phyloP scores from a whole-genome alignment of 2,113 vertebrate genomes.

The Ellobius talpinus region DNA sequence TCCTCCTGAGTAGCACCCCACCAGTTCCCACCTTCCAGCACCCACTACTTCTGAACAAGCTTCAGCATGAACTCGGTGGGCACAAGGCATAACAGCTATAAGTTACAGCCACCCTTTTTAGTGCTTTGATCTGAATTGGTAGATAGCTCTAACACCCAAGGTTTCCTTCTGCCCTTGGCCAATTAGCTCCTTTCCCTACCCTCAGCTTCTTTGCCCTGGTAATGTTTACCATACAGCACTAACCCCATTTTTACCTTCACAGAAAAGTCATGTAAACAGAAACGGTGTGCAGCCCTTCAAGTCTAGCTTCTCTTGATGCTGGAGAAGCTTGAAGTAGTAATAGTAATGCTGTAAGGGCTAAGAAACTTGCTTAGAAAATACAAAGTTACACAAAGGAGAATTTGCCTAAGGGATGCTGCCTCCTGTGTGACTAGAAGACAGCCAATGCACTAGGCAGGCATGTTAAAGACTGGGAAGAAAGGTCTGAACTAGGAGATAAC shows the following conservation, averaged over 20 bases:
- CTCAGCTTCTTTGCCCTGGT: neutral
- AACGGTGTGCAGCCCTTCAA: neutral
- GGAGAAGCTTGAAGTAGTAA: neutral
- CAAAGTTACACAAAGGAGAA: neutral
- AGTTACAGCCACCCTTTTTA: neutral
- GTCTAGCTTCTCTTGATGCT: neutral
- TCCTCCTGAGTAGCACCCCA: neutral
- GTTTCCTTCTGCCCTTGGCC: neutral
- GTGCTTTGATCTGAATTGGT: neutral
- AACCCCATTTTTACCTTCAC: neutral
- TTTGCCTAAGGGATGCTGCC: neutral
- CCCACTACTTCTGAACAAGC: neutral
- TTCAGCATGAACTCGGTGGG: neutral
- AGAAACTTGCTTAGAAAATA: neutral
- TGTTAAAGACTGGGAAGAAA: too few relatives aligned
- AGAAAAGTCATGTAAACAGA: neutral
- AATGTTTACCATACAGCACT: neutral
- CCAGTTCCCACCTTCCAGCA: neutral
- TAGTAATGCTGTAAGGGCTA: neutral
- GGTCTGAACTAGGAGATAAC: too few relatives aligned
- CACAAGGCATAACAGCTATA: neutral
- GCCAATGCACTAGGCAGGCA: too few relatives aligned
- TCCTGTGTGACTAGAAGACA: neutral
- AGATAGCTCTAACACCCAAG: neutral
- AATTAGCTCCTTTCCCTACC: neutral